Evolutionary conservation across 2,113 vertebrate species (phyloP).

Genomic region (Canis aureus): DNA sequence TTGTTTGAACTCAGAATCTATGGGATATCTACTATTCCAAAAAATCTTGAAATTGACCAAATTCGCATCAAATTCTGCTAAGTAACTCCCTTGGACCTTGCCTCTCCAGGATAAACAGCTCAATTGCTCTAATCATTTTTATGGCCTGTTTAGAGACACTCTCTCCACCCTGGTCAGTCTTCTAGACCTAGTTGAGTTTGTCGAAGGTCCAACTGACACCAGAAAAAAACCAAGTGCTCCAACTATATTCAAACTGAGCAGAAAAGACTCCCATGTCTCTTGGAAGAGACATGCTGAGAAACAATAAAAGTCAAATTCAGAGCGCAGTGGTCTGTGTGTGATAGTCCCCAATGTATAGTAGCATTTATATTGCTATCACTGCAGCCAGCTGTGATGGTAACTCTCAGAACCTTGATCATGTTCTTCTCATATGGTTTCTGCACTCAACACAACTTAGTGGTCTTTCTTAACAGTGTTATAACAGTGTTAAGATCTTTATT

Average conservation of each 20-base stretch:
- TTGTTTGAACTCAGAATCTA: neutral
- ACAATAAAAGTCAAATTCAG: neutral
- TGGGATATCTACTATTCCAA: neutral
- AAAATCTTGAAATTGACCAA: neutral
- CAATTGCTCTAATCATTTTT: neutral
- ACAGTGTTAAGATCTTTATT: neutral
- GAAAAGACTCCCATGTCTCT: neutral
- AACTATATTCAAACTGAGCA: neutral
- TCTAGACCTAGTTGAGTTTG: neutral
- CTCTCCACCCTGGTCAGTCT: neutral
- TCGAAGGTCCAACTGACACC: neutral
- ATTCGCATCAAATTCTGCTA: neutral
- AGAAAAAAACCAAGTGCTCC: neutral
- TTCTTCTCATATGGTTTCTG: neutral
- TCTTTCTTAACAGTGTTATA: neutral
- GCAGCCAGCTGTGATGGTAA: neutral
- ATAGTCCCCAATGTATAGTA: neutral
- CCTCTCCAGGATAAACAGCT: neutral
- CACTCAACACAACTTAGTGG: neutral
- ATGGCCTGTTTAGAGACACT: neutral
- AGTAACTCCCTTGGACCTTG: neutral
- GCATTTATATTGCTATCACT: neutral
- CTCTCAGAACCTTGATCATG: neutral
- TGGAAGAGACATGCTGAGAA: neutral
- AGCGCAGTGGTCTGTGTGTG: neutral